Conservation (phyloP, 2,888 invertebrate species). For the Ophonus ardosiacus region DNA sequence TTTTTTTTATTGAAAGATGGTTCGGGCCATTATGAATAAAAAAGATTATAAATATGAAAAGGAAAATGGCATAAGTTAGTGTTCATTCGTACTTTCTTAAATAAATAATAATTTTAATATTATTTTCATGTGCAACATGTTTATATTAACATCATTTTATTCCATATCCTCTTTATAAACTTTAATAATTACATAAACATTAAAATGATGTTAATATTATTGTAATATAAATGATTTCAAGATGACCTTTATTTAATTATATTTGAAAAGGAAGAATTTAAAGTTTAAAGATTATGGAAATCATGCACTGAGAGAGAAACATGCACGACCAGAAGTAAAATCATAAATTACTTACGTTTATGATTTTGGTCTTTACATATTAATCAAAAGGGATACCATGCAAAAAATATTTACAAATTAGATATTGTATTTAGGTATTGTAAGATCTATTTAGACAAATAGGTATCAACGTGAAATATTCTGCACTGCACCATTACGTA, state of each 20-base stretch:
- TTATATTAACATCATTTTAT: not conserved
- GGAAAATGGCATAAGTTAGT: not conserved
- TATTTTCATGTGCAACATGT: not conserved
- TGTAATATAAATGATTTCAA: not conserved
- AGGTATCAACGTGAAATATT: not conserved
- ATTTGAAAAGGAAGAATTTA: not conserved
- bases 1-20: too few relatives aligned
- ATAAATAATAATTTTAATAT: not conserved
- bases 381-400: conserved; percentile 19
- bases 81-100: not conserved
- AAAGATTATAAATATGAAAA: not conserved
- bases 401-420: conserved; percentile 18
- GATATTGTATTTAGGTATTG: not conserved
- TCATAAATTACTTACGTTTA: not conserved
- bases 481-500: not conserved
- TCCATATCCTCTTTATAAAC: not conserved
- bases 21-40: not conserved
- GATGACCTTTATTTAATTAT: not conserved
- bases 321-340: conserved; percentile 26
- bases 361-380: conserved; percentile 25
- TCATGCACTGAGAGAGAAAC: conserved; percentile 28
- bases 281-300: not conserved
- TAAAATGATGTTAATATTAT: not conserved
- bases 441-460: not conserved
- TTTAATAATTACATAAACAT: not conserved